phyloP scores from a whole-genome alignment of 2,888 invertebrate species.

The Boloria euphrosyne region DNA sequence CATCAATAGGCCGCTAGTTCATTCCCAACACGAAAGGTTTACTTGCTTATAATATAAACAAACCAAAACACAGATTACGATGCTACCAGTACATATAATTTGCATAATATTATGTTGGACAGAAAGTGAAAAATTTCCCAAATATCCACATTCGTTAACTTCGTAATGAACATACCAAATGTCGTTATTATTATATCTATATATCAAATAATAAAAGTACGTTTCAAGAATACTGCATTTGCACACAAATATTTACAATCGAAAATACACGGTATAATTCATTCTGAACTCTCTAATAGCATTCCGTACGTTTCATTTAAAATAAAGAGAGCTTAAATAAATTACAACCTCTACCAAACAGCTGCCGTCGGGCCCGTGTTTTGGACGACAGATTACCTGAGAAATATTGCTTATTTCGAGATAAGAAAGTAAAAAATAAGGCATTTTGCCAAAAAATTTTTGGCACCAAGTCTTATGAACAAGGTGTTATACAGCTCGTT shows the following conservation, averaged over 20 bases:
- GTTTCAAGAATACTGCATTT: background rate
- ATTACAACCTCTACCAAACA: constrained; percentile 45
- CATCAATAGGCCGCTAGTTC: no score
- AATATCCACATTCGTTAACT: no score
- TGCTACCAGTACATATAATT: no score
- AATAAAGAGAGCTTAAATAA: constrained; percentile 43
- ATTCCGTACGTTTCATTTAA: constrained; percentile 49
- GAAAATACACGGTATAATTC: constrained; percentile 31
- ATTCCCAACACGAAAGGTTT: no score
- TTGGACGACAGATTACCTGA: constrained; percentile 61
- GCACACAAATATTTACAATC: constrained; percentile 20
- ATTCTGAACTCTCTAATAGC: constrained; percentile 44
- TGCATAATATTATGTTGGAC: no score
- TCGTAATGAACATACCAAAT: no score
- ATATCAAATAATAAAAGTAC: background rate
- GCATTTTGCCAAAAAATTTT: constrained; percentile 54
- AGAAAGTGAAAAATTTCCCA: no score
- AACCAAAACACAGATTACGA: no score
- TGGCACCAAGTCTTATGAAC: constrained; percentile 44
- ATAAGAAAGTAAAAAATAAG: constrained; percentile 47
- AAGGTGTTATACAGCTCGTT: constrained; percentile 53
- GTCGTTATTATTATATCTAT: background rate
- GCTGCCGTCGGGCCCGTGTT: constrained; percentile 49
- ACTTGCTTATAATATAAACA: no score
- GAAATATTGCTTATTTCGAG: constrained; percentile 51